phyloP scores from a whole-genome alignment of 2,888 invertebrate genomes.

The Nephrotoma appendiculata region DNA sequence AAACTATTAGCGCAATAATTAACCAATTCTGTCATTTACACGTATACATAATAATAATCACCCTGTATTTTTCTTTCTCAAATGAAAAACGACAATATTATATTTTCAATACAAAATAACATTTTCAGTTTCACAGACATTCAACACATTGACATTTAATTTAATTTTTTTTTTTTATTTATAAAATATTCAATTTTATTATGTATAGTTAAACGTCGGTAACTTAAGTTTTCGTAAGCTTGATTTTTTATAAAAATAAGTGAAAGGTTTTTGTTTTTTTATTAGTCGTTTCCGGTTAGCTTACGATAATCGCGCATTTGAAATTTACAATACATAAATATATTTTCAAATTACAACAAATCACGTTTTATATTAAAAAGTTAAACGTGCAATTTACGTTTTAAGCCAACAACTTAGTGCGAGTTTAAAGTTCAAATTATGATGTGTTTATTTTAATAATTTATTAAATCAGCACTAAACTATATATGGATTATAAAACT shows the following conservation, averaged over 20 bases:
- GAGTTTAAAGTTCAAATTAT: too few relatives aligned
- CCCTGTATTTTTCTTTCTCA: not conserved
- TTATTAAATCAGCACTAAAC: not conserved
- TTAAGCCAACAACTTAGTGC: too few relatives aligned
- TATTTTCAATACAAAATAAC: constrained; percentile 1
- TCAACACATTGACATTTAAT: not conserved
- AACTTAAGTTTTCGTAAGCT: not conserved
- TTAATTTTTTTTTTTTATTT: not conserved
- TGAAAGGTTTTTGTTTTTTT: not conserved
- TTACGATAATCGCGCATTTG: not conserved
- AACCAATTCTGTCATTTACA: not conserved
- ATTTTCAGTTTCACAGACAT: not conserved
- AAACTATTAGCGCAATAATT: not conserved
- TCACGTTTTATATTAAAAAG: not conserved
- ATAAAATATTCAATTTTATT: not conserved
- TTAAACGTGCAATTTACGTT: not conserved
- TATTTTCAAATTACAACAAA: not conserved
- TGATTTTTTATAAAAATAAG: not conserved
- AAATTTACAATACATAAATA: not conserved
- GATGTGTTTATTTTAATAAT: too few relatives aligned
- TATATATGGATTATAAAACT: not conserved
- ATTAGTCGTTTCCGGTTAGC: not conserved
- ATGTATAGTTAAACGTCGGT: not conserved
- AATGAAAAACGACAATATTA: not conserved
- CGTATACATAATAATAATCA: not conserved